Base-by-base conservation (phyloP, 2,797 vertebrate genomes). In the Silurus lanzhouensis region DNA sequence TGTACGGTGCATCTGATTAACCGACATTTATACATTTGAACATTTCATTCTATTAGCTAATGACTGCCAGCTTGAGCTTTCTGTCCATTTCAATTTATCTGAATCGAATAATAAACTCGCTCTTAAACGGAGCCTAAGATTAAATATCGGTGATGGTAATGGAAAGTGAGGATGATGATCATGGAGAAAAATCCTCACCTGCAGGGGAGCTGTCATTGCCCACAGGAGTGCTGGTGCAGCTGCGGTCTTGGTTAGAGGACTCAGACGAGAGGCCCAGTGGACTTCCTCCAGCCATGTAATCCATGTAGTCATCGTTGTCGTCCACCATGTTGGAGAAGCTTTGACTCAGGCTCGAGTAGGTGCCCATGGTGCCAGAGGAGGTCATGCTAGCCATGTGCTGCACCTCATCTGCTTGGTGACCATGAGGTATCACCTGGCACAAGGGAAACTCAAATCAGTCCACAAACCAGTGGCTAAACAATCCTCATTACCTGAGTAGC, bases 171-270 rank as follows among this genome's bases (percentile, higher is more conserved):
- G 44, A 61, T 31, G 20, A 48, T 68, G 66, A 74, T 72, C 63
- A 74, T 2, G n/a, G n/a, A 2, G 14, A 55, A 79, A 31, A 20
- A 7, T 71, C 44, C 92, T 96, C 93, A 99, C 98, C 97, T 96
- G 96, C 96, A 0, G 97, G 96, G 0, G 97, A 97, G 89, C 97
- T 96, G 81, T 99, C 98, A 0, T 97, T 97, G 92, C 97, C 98
- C 89, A 98, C 96, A 0, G 98, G 98, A 68, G 98, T 99, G 94
- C 98, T 99, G 94, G 97, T 97, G 95, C 98, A 98, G 94, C 98
- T 99, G 64, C 98, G 96, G 92, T 99, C 98, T 94, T 97, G 97
- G 90, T 96, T 99, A 89, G 98, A 99, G 1, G 98, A 99, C 92
- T 99, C 98, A 0, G 98, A 99, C 74, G 98, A 99, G 83, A 98